A percentile compares a stretch with the other conserved stretches of the same genome.
Evolutionary conservation across 2,113 vertebrate genomes (phyloP).

Genomic region (Turdus rufiventris): DNA sequence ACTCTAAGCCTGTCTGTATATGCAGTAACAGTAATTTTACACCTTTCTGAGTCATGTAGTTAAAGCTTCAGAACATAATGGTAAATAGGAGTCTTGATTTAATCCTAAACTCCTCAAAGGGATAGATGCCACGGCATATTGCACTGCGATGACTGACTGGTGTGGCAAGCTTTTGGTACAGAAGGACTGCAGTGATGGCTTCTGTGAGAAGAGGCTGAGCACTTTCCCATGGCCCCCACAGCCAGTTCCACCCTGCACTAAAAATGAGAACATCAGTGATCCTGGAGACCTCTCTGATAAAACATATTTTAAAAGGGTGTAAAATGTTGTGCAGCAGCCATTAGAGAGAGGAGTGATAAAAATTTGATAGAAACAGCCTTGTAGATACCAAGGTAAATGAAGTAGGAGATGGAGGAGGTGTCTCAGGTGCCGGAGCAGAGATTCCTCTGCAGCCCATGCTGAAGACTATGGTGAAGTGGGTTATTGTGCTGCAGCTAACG

Average conservation of each 20-base stretch:
- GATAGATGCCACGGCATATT: too few relatives aligned
- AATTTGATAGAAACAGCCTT: not conserved
- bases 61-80: not conserved
- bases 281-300: not conserved
- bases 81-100: not conserved
- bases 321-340: not conserved
- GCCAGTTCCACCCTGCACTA: not conserved
- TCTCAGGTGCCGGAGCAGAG: fast-evolving
- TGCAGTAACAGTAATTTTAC: not conserved
- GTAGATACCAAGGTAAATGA: not conserved
- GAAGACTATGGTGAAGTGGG: too few relatives aligned
- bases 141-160: not conserved
- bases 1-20: not conserved
- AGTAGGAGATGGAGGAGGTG: fast-evolving
- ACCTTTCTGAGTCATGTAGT: not conserved
- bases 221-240: too few relatives aligned
- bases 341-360: not conserved
- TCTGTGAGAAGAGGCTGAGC: not conserved
- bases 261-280: not conserved
- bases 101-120: not conserved
- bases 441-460: not conserved
- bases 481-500: not conserved
- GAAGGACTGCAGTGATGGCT: not conserved
- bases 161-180: not conserved
- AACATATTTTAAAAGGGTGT: not conserved